These are phyloP conservation scores for Erebia aethiops DNA, from an alignment of 2,888 invertebrate species.

Conservation along the genomic window DNA sequence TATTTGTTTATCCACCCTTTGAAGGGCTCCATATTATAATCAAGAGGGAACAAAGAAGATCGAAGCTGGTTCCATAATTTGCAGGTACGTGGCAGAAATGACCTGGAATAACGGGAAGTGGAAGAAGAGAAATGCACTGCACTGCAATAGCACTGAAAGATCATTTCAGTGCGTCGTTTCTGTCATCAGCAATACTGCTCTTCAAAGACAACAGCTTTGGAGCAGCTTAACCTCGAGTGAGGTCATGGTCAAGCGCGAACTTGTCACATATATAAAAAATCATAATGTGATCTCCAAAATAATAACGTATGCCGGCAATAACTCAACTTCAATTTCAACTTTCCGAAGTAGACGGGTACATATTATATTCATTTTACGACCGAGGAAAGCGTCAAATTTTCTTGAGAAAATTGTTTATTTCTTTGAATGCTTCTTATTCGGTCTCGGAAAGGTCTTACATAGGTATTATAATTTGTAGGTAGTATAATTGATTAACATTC, in stretches of 20 bases:
- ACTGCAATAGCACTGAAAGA: too few species aligned
- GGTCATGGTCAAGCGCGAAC: not conserved
- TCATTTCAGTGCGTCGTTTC: too few species aligned
- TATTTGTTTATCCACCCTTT: too few species aligned
- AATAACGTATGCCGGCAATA: not conserved
- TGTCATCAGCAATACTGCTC: too few species aligned
- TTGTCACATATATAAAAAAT: not conserved
- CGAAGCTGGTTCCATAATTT: too few species aligned
- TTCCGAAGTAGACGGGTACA: not conserved
- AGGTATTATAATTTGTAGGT: not conserved
- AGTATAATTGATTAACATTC: not conserved
- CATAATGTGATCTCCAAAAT: not conserved
- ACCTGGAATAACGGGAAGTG: too few species aligned
- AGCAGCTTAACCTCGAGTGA: not conserved
- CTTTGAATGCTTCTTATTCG: conserved; percentile 10
- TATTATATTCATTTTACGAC: conserved; percentile 16
- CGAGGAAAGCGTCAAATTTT: conserved; percentile 11
- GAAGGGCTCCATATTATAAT: too few species aligned
- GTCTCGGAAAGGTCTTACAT: conserved; percentile 4
- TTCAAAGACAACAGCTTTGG: too few species aligned
- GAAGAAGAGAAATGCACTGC: too few species aligned
- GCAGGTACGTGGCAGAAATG: too few species aligned
- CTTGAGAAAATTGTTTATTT: conserved; percentile 3
- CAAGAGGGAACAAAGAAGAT: too few species aligned
- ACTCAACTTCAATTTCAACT: conserved; percentile 6